Percentiles rank a stretch among this genome's conserved stretches.
These are phyloP conservation scores for Oryzias curvinotus DNA, from an alignment of 2,113 vertebrate genomes.

Conservation along the genomic window DNA sequence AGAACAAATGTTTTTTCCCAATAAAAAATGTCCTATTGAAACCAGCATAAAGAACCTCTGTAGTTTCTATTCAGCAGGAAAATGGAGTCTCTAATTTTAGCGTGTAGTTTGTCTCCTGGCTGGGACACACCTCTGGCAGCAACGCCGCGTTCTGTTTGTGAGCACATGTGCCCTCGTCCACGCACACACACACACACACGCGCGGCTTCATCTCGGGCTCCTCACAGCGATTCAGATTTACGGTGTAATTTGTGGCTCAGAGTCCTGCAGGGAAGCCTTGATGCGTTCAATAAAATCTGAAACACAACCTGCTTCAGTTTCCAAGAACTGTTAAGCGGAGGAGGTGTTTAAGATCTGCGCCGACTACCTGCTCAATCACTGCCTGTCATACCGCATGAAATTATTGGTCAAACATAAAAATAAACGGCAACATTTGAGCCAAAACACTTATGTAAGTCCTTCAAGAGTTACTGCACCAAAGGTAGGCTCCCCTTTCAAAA, in stretches of 20 bases:
- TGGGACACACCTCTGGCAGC: constrained; percentile 24
- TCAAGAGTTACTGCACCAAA: too few relatives aligned
- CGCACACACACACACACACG: background rate
- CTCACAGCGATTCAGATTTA: constrained; percentile 9
- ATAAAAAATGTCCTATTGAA: background rate
- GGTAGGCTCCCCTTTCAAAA: too few relatives aligned
- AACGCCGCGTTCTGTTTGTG: background rate
- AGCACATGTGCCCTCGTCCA: background rate
- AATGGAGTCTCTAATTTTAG: constrained; percentile 41
- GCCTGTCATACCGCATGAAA: background rate
- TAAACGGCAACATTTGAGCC: too few relatives aligned
- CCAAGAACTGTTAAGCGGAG: constrained; percentile 1
- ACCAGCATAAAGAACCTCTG: background rate
- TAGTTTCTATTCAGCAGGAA: background rate
- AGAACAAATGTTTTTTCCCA: background rate
- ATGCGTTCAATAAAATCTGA: constrained; percentile 12
- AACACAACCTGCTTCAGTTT: background rate
- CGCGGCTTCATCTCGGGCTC: background rate
- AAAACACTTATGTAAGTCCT: too few relatives aligned
- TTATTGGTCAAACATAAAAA: too few relatives aligned
- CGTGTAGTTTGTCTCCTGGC: constrained; percentile 42
- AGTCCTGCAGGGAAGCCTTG: constrained; percentile 10
- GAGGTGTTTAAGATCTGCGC: constrained; percentile 6
- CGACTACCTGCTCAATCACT: background rate
- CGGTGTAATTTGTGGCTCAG: constrained; percentile 10